Evolutionary conservation across 1,140 invertebrate genomes (phyloP).

Genomic region (Medauroidea extradentata): DNA sequence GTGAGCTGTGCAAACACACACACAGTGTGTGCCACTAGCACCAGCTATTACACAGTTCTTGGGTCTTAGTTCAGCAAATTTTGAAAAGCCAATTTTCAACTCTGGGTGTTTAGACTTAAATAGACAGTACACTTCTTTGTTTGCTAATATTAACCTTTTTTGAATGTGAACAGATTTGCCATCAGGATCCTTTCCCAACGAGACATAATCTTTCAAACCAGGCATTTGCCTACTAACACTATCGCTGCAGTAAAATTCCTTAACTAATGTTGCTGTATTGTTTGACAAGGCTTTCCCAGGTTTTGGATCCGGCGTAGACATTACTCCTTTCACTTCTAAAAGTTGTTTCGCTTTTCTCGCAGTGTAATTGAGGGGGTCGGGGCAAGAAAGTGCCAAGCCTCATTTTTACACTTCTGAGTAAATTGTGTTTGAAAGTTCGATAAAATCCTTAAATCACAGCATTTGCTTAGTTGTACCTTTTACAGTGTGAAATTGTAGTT

Average conservation of each 20-base stretch:
- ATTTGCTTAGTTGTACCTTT: too few relatives aligned
- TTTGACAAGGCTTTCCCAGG: too few relatives aligned
- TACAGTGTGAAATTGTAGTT: too few relatives aligned
- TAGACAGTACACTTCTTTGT: slow-evolving; percentile 9
- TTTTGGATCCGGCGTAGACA: too few relatives aligned
- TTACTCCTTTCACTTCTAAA: too few relatives aligned
- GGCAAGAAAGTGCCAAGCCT: too few relatives aligned
- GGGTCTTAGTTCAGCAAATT: slow-evolving; percentile 23
- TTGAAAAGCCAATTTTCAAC: slow-evolving; percentile 22
- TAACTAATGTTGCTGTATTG: too few relatives aligned
- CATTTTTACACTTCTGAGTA: too few relatives aligned
- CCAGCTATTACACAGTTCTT: slow-evolving; percentile 25
- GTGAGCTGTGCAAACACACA: slow-evolving; percentile 28
- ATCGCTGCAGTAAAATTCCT: background rate
- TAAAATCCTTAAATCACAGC: too few relatives aligned
- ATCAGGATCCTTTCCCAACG: background rate
- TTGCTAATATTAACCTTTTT: slow-evolving; percentile 8
- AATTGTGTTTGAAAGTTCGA: too few relatives aligned
- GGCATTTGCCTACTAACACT: background rate
- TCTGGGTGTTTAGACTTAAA: slow-evolving; percentile 18
- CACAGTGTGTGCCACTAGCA: slow-evolving; percentile 17
- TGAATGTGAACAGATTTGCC: background rate
- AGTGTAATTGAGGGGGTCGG: too few relatives aligned
- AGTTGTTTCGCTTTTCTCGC: too few relatives aligned
- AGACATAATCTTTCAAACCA: background rate